Evolutionary conservation across 2,797 vertebrate genomes (phyloP).

Genomic region (Alauda arvensis): DNA sequence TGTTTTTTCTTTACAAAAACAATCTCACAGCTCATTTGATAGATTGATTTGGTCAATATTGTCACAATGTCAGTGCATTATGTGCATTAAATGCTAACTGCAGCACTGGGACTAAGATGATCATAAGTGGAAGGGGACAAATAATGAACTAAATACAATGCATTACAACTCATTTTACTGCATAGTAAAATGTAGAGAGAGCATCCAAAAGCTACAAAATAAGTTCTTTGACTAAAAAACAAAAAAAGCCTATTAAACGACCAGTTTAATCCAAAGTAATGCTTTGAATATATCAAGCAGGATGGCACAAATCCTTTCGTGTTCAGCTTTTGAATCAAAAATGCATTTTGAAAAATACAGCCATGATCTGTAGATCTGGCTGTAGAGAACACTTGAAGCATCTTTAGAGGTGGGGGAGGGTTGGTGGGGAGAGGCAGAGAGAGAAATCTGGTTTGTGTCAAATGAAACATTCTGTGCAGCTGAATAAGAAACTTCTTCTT

Average conservation of each 20-base stretch:
- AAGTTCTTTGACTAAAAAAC: neutral
- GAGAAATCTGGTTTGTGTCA: neutral
- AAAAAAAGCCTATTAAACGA: neutral
- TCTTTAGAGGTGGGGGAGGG: rapidly evolving
- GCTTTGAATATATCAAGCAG: neutral
- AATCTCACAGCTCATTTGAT: neutral
- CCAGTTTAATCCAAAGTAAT: neutral
- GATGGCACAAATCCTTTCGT: neutral
- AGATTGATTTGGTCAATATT: neutral
- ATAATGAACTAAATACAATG: neutral
- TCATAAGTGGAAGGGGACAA: neutral
- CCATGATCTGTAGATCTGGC: too few relatives aligned
- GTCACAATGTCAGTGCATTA: neutral
- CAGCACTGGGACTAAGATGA: neutral
- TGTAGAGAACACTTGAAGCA: neutral
- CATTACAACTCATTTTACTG: neutral
- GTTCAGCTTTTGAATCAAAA: neutral
- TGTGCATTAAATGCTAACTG: neutral
- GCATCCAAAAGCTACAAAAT: neutral
- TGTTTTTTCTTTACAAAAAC: neutral
- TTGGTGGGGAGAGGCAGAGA: neutral
- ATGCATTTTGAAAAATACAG: neutral
- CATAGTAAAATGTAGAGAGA: neutral
- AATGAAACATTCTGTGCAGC: neutral
- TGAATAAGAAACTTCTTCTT: neutral